These are phyloP conservation scores for Conus betulinus DNA, from an alignment of 1,140 invertebrate genomes.

Conservation along the genomic window DNA sequence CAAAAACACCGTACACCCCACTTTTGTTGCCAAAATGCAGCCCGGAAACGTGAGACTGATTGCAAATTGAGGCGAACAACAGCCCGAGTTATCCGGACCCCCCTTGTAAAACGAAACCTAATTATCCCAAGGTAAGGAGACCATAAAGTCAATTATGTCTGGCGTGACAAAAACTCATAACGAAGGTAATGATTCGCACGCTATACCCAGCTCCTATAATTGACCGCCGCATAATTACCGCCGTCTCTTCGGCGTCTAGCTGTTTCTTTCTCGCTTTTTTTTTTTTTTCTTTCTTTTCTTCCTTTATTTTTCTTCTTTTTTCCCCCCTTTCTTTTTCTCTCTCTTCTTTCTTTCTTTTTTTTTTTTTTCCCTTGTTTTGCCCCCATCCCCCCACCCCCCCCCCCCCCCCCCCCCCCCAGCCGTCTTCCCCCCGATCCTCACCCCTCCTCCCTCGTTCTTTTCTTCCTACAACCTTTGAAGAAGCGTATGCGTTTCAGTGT, in stretches of 20 bases:
- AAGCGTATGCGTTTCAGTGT: too few relatives aligned
- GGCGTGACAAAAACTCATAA: constrained; percentile 10
- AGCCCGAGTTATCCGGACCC: too few relatives aligned
- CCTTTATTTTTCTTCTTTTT: neutral
- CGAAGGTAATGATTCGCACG: constrained; percentile 10
- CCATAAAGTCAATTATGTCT: constrained; percentile 2
- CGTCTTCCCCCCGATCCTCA: too few relatives aligned
- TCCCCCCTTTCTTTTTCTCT: neutral
- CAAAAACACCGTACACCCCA: too few relatives aligned
- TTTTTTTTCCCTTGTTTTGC: too few relatives aligned
- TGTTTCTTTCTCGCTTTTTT: neutral
- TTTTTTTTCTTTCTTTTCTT: neutral
- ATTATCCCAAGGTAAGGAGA: neutral
- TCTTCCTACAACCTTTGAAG: too few relatives aligned
- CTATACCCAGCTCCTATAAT: neutral
- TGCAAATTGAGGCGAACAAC: too few relatives aligned
- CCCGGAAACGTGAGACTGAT: too few relatives aligned
- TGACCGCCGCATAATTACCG: constrained; percentile 6
- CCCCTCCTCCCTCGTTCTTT: too few relatives aligned
- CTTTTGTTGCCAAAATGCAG: too few relatives aligned
- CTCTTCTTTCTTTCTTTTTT: neutral
- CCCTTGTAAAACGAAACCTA: constrained; percentile 5
- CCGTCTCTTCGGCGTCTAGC: neutral
- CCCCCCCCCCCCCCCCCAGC: too few relatives aligned
- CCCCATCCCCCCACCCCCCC: too few relatives aligned